Conservation (phyloP, 2,113 vertebrate species). For the Cephalopterus ornatus region DNA sequence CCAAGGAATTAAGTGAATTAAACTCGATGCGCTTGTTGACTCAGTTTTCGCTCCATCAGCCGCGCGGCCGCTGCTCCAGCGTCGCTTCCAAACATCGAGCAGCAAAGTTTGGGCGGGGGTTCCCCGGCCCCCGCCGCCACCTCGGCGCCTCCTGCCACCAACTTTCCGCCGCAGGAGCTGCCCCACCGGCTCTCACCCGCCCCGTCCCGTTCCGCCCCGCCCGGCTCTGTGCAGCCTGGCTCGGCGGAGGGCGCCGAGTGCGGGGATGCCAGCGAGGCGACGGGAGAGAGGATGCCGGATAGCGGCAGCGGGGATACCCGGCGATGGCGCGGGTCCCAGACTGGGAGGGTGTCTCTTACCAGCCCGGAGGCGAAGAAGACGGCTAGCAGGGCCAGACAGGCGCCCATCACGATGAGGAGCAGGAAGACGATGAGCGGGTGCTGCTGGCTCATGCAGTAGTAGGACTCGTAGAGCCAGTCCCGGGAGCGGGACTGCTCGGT, state of each 20-base stretch:
- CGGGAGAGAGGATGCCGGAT: not conserved
- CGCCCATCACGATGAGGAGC: slow-evolving; percentile 96
- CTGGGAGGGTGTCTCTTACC: slow-evolving; percentile 78
- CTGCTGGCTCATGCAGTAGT: slow-evolving; percentile 99
- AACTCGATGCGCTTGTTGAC: slow-evolving; percentile 23
- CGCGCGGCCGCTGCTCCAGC: not conserved
- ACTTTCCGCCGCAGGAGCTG: not conserved
- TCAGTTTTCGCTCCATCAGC: not conserved
- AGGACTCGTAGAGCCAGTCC: slow-evolving; percentile 97
- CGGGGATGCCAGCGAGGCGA: not conserved
- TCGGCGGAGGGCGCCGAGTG: not conserved
- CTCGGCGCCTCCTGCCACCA: not conserved
- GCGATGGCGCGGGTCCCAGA: not conserved
- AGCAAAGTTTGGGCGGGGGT: not conserved
- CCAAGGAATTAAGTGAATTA: slow-evolving; percentile 52
- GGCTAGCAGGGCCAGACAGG: slow-evolving; percentile 91
- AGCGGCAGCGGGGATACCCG: not conserved
- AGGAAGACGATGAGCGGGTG: slow-evolving; percentile 96
- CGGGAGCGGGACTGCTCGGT: slow-evolving; percentile 79
- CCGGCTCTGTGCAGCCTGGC: not conserved
- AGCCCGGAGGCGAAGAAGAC: slow-evolving; percentile 96
- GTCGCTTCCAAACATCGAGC: not conserved
- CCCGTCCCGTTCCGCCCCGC: not conserved
- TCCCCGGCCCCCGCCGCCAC: not conserved
- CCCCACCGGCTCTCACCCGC: not conserved